Conservation (phyloP, 53 echinoderm and acorn worm species). For the Astropecten irregularis region DNA sequence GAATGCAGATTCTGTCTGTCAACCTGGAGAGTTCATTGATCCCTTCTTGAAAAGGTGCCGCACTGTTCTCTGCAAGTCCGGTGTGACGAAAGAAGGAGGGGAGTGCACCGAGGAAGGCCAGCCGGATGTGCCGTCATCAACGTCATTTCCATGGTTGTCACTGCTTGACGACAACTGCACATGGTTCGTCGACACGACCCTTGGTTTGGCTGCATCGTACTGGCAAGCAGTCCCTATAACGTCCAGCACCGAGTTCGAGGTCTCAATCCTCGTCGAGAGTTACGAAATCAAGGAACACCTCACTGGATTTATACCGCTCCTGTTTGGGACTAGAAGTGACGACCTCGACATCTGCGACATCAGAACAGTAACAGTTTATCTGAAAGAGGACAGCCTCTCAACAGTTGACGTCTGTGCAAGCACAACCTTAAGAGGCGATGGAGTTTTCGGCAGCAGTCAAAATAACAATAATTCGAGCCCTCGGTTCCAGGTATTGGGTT, state of each 20-base stretch:
- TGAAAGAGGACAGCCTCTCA: not conserved
- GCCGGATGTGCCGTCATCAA: not conserved
- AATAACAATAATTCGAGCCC: not conserved
- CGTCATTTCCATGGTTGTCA: not conserved
- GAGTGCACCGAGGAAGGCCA: not conserved
- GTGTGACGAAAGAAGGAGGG: not conserved
- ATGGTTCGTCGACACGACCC: not conserved
- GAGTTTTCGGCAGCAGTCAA: not conserved
- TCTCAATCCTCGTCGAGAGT: not conserved
- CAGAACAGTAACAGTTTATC: not conserved
- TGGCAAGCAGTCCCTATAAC: not conserved
- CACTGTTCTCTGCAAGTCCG: not conserved
- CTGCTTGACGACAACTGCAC: not conserved
- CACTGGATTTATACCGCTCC: too few relatives aligned
- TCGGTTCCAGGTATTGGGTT: not conserved
- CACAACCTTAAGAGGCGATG: too few relatives aligned
- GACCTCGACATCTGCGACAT: not conserved
- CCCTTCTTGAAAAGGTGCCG: conserved; percentile 33
- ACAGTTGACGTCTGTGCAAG: too few relatives aligned
- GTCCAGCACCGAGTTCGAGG: not conserved
- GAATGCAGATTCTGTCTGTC: not conserved
- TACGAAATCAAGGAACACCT: not conserved
- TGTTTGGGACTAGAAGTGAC: not conserved
- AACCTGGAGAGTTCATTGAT: conserved; percentile 29
- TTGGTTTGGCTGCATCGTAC: not conserved